phyloP scores from a whole-genome alignment of 2,888 invertebrate genomes.

The Rosalia funebris region DNA sequence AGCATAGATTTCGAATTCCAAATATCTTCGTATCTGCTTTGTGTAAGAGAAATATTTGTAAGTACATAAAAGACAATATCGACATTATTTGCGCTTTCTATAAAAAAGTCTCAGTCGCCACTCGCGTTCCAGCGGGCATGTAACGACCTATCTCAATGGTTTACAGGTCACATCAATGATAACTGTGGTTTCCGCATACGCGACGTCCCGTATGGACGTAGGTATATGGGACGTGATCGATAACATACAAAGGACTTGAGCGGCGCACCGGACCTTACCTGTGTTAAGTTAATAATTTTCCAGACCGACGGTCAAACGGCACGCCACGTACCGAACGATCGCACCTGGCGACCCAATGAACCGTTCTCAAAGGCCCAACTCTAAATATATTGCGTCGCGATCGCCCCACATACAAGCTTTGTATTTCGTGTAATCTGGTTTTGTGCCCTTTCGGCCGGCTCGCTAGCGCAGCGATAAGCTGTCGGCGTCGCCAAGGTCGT shows the following conservation, averaged over 20 bases:
- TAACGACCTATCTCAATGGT: slow-evolving; percentile 10
- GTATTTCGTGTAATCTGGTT: neutral
- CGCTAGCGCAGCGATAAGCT: neutral
- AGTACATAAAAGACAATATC: too few species aligned
- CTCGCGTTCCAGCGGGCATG: too few species aligned
- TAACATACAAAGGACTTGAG: slow-evolving; percentile 15
- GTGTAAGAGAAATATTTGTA: too few species aligned
- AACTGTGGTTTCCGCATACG: neutral
- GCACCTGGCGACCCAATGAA: slow-evolving; percentile 15
- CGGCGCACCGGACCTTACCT: slow-evolving; percentile 3
- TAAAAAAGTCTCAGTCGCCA: too few species aligned
- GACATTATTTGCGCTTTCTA: too few species aligned
- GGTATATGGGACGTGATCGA: slow-evolving; percentile 5
- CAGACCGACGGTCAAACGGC: slow-evolving; percentile 21
- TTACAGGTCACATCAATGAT: slow-evolving; percentile 6
- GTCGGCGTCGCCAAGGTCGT: neutral
- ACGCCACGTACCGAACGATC: neutral
- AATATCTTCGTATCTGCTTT: too few species aligned
- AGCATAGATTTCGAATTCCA: too few species aligned
- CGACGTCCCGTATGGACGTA: neutral
- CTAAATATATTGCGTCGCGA: slow-evolving; percentile 13
- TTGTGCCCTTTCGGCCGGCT: neutral
- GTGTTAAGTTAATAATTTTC: slow-evolving; percentile 24
- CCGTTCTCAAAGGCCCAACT: slow-evolving; percentile 5
- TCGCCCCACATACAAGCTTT: slow-evolving; percentile 5